A percentile compares a stretch with the other conserved stretches of the same genome.
phyloP scores from a whole-genome alignment of 2,797 vertebrate species.

The Darevskia mixta region DNA sequence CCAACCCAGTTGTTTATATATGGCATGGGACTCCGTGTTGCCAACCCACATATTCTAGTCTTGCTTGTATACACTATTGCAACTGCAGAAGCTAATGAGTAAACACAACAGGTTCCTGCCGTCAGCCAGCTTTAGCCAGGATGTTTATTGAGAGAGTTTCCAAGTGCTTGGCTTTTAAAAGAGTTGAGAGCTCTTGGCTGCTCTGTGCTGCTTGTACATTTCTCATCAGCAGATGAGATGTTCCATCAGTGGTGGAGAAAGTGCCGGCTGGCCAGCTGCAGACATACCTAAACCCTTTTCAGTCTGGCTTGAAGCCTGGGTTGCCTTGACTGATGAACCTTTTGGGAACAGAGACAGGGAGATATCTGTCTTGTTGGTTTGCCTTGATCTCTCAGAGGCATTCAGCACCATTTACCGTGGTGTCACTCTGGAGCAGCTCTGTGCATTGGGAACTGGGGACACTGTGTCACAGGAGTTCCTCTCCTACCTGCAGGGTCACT shows the following conservation, averaged over 20 bases:
- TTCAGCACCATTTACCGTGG: too few species aligned
- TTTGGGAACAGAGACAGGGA: too few species aligned
- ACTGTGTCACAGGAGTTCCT: too few species aligned
- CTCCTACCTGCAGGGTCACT: too few species aligned
- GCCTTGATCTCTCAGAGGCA: too few species aligned
- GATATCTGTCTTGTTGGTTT: too few species aligned
- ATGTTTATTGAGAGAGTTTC: not conserved
- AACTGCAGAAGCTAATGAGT: not conserved
- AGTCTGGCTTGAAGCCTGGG: too few species aligned
- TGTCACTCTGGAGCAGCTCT: too few species aligned
- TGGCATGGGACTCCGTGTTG: not conserved
- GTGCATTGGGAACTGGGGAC: too few species aligned
- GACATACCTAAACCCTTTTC: too few species aligned
- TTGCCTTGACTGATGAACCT: too few species aligned
- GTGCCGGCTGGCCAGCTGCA: too few species aligned
- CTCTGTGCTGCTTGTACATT: not conserved
- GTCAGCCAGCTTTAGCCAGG: not conserved
- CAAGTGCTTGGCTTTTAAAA: not conserved
- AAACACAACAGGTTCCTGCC: conserved; percentile 7
- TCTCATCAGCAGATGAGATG: not conserved
- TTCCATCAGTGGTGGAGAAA: not conserved
- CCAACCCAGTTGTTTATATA: not conserved
- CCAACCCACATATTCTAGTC: not conserved
- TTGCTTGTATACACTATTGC: not conserved
- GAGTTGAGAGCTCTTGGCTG: not conserved